Conservation (phyloP, 2,797 vertebrate species). For the Heterohyrax brucei region DNA sequence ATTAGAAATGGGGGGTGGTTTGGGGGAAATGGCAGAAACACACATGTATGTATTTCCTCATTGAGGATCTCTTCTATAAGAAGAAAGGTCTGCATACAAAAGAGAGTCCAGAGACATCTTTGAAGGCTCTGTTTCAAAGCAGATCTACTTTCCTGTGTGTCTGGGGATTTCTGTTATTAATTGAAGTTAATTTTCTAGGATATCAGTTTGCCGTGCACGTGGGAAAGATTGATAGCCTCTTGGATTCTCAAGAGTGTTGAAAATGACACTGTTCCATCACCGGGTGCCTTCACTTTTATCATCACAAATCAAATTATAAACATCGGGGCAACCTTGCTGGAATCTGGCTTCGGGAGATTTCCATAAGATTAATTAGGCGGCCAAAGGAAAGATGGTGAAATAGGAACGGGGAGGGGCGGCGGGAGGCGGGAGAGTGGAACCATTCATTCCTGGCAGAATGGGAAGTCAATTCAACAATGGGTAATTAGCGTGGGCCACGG, state of each 20-base stretch:
- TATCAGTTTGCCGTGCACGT: constrained; percentile 99
- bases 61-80: constrained; percentile 89
- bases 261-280: constrained; percentile 97
- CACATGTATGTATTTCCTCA: constrained; percentile 81
- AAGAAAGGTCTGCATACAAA: constrained; percentile 94
- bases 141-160: constrained; percentile 92
- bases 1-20: constrained; percentile 83
- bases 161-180: constrained; percentile 99
- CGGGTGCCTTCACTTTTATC: constrained; percentile 95
- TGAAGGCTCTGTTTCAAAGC: constrained; percentile 99
- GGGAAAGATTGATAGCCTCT: constrained; percentile 99
- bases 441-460: constrained; percentile 95
- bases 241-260: constrained; percentile 96
- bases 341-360: constrained; percentile 99
- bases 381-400: constrained; percentile 96
- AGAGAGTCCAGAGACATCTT: constrained; percentile 97
- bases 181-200: constrained; percentile 99
- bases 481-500: constrained; percentile 98
- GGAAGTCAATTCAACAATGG: constrained; percentile 99
- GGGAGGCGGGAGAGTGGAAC: constrained; percentile 89
- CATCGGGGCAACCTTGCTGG: constrained; percentile 98
- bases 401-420: constrained; percentile 87
- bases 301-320: constrained; percentile 99
- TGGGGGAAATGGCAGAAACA: background rate
- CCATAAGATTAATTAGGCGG: constrained; percentile 99